A percentile compares a stretch with the other conserved stretches of the same genome.
Evolutionary conservation across 2,888 invertebrate genomes (phyloP).

Genomic region (Margaritifera margaritifera): DNA sequence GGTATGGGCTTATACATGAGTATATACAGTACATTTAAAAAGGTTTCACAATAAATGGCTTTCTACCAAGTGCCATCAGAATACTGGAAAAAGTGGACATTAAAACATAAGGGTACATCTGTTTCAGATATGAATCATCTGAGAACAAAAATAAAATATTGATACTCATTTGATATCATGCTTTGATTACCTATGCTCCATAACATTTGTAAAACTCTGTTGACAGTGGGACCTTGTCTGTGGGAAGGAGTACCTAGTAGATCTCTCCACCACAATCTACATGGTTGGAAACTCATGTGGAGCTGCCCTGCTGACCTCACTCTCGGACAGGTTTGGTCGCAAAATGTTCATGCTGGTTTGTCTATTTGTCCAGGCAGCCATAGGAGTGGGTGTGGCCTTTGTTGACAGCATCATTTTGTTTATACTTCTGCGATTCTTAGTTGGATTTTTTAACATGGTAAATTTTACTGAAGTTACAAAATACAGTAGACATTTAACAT

Average conservation of each 20-base stretch:
- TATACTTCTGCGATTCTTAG: constrained; percentile 51
- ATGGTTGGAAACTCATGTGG: constrained; percentile 61
- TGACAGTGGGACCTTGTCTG: constrained; percentile 65
- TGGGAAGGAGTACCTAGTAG: constrained; percentile 51
- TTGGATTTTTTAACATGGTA: constrained; percentile 64
- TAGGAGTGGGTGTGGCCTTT: constrained; percentile 51
- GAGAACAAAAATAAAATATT: too few species aligned
- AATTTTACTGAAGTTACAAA: constrained; percentile 4
- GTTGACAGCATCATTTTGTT: constrained; percentile 47
- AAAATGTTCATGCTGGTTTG: constrained; percentile 46
- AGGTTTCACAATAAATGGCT: too few species aligned
- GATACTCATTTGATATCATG: too few species aligned
- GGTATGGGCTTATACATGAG: too few species aligned
- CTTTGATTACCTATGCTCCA: too few species aligned
- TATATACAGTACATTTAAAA: too few species aligned
- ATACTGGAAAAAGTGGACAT: too few species aligned
- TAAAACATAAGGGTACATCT: too few species aligned
- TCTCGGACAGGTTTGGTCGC: constrained; percentile 62
- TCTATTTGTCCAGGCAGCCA: constrained; percentile 49
- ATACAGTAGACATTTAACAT: not conserved
- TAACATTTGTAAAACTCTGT: too few species aligned
- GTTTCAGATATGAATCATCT: too few species aligned
- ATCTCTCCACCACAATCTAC: constrained; percentile 60
- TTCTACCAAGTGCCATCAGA: too few species aligned
- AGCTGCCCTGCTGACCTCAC: constrained; percentile 52